phyloP scores from a whole-genome alignment of 2,797 vertebrate species.

The Sebastes cheni region DNA sequence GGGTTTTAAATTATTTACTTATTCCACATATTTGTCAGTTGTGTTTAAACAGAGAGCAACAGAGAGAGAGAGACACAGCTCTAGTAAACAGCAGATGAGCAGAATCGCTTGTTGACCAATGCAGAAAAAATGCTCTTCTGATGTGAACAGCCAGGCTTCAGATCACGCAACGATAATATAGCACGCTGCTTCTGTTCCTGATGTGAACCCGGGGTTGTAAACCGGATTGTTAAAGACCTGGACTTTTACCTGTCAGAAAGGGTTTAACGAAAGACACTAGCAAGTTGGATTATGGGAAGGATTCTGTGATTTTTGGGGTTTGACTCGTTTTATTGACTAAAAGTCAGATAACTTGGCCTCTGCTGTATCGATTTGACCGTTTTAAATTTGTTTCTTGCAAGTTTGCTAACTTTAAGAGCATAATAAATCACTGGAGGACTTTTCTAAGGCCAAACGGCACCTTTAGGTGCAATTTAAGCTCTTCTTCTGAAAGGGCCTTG shows the following conservation, averaged over 20 bases:
- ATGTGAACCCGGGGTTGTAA: neutral
- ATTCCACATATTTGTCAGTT: no score
- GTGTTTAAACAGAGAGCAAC: no score
- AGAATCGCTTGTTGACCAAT: no score
- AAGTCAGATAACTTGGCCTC: neutral
- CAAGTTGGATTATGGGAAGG: neutral
- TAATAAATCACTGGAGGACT: neutral
- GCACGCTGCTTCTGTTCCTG: fast-evolving
- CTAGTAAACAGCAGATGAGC: no score
- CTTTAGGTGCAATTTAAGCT: neutral
- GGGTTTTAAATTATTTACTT: no score
- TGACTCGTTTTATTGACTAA: neutral
- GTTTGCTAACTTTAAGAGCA: neutral
- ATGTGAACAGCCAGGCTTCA: no score
- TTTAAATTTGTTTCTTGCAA: neutral
- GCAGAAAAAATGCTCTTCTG: no score
- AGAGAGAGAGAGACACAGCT: no score
- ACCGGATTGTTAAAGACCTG: neutral
- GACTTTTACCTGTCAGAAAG: neutral
- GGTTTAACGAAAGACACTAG: neutral
- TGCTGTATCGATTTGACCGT: neutral
- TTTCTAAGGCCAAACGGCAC: neutral
- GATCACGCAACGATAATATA: no score
- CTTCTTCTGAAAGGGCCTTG: neutral
- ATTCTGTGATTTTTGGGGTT: neutral